phyloP scores from a whole-genome alignment of 2,888 invertebrate genomes.

The Cheilosia variabilis region DNA sequence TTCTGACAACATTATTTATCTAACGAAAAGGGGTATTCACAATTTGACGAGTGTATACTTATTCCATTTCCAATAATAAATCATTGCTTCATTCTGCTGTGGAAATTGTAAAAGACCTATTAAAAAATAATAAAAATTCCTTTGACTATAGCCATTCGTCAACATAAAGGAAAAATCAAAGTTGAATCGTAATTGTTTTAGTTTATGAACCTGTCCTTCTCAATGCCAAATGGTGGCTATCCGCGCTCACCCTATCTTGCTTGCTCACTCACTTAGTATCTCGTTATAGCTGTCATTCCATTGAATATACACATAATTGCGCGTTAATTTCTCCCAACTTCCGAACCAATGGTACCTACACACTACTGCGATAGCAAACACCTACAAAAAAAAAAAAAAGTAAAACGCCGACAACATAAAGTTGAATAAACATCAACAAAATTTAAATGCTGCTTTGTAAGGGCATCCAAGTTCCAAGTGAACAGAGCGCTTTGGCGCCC shows the following conservation, averaged over 20 bases:
- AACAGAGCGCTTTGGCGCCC: background rate
- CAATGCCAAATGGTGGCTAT: conserved; percentile 36
- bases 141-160: background rate
- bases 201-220: conserved; percentile 55
- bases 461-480: background rate
- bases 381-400: conserved; percentile 3
- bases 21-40: too few relatives aligned
- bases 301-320: conserved; percentile 32
- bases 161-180: conserved; percentile 3
- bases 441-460: conserved; percentile 67
- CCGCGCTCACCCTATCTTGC: background rate
- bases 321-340: conserved; percentile 49
- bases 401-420: conserved; percentile 50
- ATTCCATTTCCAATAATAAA: too few relatives aligned
- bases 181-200: background rate
- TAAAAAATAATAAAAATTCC: too few relatives aligned
- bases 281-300: background rate
- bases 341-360: conserved; percentile 10
- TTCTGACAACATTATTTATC: too few relatives aligned
- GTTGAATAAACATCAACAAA: conserved; percentile 68
- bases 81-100: too few relatives aligned
- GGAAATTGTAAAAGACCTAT: too few relatives aligned
- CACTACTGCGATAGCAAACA: background rate
- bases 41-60: too few relatives aligned
- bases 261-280: background rate